phyloP scores from a whole-genome alignment of 2,113 vertebrate species.

The Crypturellus undulatus region DNA sequence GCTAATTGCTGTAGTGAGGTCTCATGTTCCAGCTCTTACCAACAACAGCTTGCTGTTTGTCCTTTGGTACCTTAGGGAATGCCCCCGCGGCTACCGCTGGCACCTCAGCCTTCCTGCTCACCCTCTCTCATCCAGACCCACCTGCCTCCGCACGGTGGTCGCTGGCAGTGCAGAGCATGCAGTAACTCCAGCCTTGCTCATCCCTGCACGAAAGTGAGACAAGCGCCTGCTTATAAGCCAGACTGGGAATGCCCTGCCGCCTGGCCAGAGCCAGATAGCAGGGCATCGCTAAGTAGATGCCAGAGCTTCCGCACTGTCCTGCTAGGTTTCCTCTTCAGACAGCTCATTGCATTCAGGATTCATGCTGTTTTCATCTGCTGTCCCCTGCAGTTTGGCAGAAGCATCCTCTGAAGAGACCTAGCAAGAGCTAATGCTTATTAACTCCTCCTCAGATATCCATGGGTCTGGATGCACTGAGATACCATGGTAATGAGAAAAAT shows the following conservation, averaged over 20 bases:
- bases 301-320: slow-evolving; percentile 4
- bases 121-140: slow-evolving; percentile 56
- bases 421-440: slow-evolving; percentile 31
- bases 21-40: neutral
- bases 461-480: slow-evolving; percentile 25
- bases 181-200: neutral
- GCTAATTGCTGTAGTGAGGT: neutral
- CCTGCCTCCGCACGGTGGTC: slow-evolving; percentile 56
- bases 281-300: slow-evolving; percentile 6
- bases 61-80: slow-evolving; percentile 14
- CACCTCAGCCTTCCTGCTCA: slow-evolving; percentile 60
- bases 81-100: slow-evolving; percentile 49
- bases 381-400: slow-evolving; percentile 55
- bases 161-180: slow-evolving; percentile 49
- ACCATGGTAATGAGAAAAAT: slow-evolving; percentile 18
- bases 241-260: neutral
- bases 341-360: neutral
- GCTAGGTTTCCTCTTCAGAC: slow-evolving; percentile 19
- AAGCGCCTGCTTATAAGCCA: neutral
- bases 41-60: slow-evolving; percentile 16
- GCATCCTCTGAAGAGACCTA: slow-evolving; percentile 28
- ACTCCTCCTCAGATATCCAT: slow-evolving; percentile 26
- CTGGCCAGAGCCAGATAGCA: slow-evolving; percentile 44
- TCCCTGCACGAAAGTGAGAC: neutral
- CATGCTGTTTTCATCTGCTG: neutral